Conservation (phyloP, 2,113 vertebrate genomes). For the Rhadina sibilatrix region DNA sequence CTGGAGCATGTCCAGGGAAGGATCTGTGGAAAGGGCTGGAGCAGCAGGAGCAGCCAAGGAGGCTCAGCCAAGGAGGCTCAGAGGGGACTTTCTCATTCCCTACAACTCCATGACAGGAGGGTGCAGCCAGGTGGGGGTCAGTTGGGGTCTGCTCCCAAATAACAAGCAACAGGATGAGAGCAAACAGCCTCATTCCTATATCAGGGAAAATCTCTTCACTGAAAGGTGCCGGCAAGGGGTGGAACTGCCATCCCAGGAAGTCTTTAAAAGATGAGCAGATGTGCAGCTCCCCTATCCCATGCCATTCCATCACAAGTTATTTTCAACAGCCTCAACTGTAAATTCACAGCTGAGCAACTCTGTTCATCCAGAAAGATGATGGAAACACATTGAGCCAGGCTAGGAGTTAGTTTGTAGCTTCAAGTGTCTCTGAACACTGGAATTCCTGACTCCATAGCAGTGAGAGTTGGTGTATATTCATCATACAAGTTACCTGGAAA, state of each 20-base stretch:
- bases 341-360: not conserved
- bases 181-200: accelerated
- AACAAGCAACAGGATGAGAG: not conserved
- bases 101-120: not conserved
- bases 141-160: not conserved
- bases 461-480: not conserved
- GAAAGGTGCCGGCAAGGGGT: not conserved
- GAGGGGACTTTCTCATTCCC: not conserved
- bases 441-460: not conserved
- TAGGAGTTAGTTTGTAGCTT: not conserved
- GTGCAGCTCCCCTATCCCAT: not conserved
- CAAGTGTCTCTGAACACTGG: not conserved
- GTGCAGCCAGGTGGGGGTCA: not conserved
- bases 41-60: not conserved
- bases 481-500: not conserved
- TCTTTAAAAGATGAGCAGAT: not conserved
- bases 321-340: not conserved
- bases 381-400: not conserved
- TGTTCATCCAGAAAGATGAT: not conserved
- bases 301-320: not conserved
- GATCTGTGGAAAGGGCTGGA: not conserved
- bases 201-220: not conserved
- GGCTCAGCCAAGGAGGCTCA: not conserved
- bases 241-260: not conserved
- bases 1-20: not conserved